A percentile compares a stretch with the other conserved stretches of the same genome.
Conservation (phyloP, 1,140 invertebrate genomes). For the Drosophila baimaii region DNA sequence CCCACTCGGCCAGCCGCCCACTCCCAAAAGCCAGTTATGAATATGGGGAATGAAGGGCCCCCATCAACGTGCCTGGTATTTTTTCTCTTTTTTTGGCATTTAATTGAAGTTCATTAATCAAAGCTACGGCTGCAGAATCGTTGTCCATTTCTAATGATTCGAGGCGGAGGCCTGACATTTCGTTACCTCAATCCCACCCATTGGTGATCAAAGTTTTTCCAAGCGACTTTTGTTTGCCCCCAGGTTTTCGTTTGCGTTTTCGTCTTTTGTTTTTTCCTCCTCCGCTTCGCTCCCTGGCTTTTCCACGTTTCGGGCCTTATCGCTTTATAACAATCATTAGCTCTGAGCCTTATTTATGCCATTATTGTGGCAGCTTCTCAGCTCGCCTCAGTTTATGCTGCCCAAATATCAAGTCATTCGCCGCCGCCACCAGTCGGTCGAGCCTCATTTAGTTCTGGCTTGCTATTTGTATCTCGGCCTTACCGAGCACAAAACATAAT, state of each 20-base stretch:
- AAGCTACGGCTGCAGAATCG: slow-evolving; percentile 48
- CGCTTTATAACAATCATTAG: slow-evolving; percentile 69
- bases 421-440: slow-evolving; percentile 38
- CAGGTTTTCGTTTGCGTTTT: slow-evolving; percentile 16
- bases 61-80: slow-evolving; percentile 30
- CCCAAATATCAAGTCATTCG: slow-evolving; percentile 69
- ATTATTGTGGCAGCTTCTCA: slow-evolving; percentile 70
- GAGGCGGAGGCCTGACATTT: slow-evolving; percentile 67
- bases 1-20: slow-evolving; percentile 44
- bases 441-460: slow-evolving; percentile 63
- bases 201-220: slow-evolving; percentile 70
- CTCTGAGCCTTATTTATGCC: slow-evolving; percentile 72
- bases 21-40: slow-evolving; percentile 34
- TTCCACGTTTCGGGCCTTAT: slow-evolving; percentile 61
- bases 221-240: slow-evolving; percentile 39
- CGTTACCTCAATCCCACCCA: slow-evolving; percentile 25
- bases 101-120: slow-evolving; percentile 77
- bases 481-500: slow-evolving; percentile 37
- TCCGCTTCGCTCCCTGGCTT: slow-evolving; percentile 28
- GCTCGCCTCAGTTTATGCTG: slow-evolving; percentile 13
- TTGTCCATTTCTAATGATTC: slow-evolving; percentile 59
- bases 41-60: slow-evolving; percentile 19
- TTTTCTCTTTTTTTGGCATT: slow-evolving; percentile 51
- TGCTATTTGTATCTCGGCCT: slow-evolving; percentile 36
- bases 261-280: not conserved